Evolutionary conservation across 2,797 vertebrate species (phyloP).

Genomic region (Clarias pachynema): DNA sequence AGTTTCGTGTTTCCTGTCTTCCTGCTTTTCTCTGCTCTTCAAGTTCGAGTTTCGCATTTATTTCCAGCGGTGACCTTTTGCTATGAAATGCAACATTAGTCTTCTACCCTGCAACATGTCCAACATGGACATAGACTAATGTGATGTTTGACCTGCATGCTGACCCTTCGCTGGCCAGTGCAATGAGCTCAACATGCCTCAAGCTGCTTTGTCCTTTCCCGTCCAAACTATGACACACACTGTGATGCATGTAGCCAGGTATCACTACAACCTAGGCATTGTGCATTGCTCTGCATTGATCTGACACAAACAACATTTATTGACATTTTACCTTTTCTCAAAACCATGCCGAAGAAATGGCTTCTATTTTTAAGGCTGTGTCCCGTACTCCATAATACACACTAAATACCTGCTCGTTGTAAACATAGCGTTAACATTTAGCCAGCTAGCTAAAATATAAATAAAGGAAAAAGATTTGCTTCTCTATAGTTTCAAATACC

Average conservation of each 20-base stretch:
- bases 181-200: slow-evolving; percentile 76
- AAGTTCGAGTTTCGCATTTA: slow-evolving; percentile 78
- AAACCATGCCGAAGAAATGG: neutral
- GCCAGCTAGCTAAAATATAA: neutral
- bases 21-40: slow-evolving; percentile 62
- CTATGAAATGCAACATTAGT: slow-evolving; percentile 77
- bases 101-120: slow-evolving; percentile 75
- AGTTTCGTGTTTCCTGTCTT: slow-evolving; percentile 48
- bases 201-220: slow-evolving; percentile 65
- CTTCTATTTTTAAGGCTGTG: neutral
- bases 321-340: neutral
- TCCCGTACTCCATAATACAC: neutral
- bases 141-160: slow-evolving; percentile 74
- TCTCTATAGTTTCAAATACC: neutral
- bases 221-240: slow-evolving; percentile 55
- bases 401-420: neutral
- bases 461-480: neutral
- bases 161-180: slow-evolving; percentile 73
- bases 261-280: slow-evolving; percentile 34
- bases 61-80: slow-evolving; percentile 79
- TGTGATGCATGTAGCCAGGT: slow-evolving; percentile 43
- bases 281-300: neutral
- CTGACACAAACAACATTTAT: neutral
- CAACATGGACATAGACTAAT: slow-evolving; percentile 77
- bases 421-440: neutral